Percentiles rank a stretch among this genome's conserved stretches.
Conservation (phyloP, 2,113 vertebrate genomes). For the Thinocorus orbignyianus region DNA sequence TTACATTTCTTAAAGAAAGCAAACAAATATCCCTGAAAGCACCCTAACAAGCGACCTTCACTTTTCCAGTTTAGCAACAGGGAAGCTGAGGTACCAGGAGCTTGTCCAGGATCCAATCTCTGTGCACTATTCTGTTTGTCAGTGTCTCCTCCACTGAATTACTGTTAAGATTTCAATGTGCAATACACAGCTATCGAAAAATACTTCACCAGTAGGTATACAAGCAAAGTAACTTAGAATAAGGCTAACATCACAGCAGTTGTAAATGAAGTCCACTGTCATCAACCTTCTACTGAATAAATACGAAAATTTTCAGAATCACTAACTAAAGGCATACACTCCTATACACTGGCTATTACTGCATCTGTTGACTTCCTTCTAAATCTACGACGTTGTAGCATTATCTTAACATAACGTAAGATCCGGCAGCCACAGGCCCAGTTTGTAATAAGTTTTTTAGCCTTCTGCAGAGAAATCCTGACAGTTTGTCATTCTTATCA, state of each 20-base stretch:
- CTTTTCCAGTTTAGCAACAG: not conserved
- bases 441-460: not conserved
- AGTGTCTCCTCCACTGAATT: not conserved
- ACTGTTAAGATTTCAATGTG: not conserved
- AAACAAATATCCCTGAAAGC: not conserved
- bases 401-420: not conserved
- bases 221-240: not conserved
- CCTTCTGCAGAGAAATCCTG: not conserved
- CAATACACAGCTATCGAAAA: not conserved
- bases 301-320: not conserved
- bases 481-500: not conserved
- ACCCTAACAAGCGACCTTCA: not conserved
- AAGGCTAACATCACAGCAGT: not conserved
- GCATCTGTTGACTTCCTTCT: not conserved
- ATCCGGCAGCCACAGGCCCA: not conserved
- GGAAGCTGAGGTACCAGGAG: not conserved
- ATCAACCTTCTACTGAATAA: not conserved
- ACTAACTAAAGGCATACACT: not conserved
- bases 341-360: not conserved
- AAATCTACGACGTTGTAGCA: not conserved
- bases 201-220: not conserved
- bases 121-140: not conserved
- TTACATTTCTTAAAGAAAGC: not conserved
- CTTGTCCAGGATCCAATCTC: not conserved
- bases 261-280: not conserved